Evolutionary conservation across 2,888 invertebrate genomes (phyloP), one percentile per base, ranked within the genome.

Genomic region (Stenoptilia bipunctidactyla): DNA sequence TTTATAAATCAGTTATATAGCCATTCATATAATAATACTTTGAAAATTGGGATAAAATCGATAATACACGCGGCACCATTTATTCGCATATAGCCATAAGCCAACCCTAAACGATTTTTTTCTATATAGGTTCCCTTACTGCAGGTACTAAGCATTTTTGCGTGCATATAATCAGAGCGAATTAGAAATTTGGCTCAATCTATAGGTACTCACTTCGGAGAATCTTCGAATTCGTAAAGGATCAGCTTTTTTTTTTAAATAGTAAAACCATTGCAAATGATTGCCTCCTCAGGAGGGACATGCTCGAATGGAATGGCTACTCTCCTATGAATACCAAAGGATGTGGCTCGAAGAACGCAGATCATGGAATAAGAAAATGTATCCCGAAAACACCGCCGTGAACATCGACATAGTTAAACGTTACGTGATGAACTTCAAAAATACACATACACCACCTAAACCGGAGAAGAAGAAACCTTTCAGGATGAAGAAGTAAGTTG

Each of bases 331-430:
- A 55, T 88, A 88, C 56, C 76, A 84, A 52, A 68, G 87, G 47
- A 79, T 85, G 67, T 88, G 87, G 87, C 42, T 85, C n/a, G 70
- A 82, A 27, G 87, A 88, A 65, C 64, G 84, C 42, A 82, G 79
- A 34, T 56, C 61, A 27, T 87, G 86, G 75, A 79, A 85, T 47
- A 85, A 85, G 53, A 73, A 83, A 30, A 84, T 83, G 62, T 87
- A 85, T 48, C 82, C 85, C 2, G 85, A 84, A 56, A 76, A 74
- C 27, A 67, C 60, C 0, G 66, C 66, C 0, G 67, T 69, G 6
- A 80, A 79, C 42, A 67, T 79, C 1, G 83, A 85, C 48, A 48
- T 83, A 14, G 76, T 85, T 0, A 84, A 82, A 52, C 65, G 66
- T 39, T 84, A 85, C 46, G 77, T 84, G 35, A 53, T 69, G 38